phyloP scores from a whole-genome alignment of 2,113 vertebrate genomes.

The Muntiacus reevesi region DNA sequence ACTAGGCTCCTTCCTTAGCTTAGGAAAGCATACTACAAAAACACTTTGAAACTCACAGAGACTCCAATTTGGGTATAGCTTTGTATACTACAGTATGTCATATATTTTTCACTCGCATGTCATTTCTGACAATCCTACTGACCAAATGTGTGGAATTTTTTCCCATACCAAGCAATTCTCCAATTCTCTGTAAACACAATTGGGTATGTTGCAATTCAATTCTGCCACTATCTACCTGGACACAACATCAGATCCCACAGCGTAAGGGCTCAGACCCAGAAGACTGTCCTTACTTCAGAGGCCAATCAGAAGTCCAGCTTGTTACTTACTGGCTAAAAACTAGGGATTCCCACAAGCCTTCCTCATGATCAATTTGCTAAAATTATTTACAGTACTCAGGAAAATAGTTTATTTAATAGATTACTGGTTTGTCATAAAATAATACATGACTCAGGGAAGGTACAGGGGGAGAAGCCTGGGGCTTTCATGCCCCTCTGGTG shows the following conservation, averaged over 20 bases:
- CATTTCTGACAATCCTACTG: background rate
- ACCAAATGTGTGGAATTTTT: background rate
- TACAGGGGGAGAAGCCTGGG: accelerated
- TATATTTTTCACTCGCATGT: background rate
- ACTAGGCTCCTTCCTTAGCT: background rate
- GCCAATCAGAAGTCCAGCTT: background rate
- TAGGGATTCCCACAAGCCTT: background rate
- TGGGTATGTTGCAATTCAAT: background rate
- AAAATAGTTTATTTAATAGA: background rate
- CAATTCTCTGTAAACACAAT: background rate
- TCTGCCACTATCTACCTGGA: background rate
- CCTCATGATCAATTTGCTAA: background rate
- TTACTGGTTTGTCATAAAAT: background rate
- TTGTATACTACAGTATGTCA: background rate
- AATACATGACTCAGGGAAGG: background rate
- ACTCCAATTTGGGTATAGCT: background rate
- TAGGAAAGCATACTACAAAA: background rate
- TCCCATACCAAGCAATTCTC: background rate
- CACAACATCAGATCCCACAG: background rate
- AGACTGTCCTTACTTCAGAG: background rate
- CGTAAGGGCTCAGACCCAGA: background rate
- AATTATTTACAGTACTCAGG: background rate
- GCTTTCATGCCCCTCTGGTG: background rate
- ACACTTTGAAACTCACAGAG: background rate
- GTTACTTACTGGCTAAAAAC: background rate